phyloP scores from a whole-genome alignment of 2,113 vertebrate genomes.

The Emydura subglobosa region DNA sequence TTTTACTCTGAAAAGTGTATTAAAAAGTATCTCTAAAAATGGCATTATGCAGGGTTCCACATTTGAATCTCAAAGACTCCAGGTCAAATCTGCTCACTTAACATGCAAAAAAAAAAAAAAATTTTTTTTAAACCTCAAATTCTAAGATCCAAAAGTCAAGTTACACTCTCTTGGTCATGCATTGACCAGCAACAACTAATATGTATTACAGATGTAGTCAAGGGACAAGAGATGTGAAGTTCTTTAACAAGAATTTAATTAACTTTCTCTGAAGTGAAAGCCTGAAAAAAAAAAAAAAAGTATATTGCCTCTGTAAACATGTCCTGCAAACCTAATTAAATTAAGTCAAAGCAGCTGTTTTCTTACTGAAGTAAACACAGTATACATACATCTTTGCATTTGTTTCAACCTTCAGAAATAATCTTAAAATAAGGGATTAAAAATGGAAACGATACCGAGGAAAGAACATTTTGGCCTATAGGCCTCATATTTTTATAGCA shows the following conservation, averaged over 20 bases:
- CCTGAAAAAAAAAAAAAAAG: neutral
- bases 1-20: neutral
- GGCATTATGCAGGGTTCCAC: neutral
- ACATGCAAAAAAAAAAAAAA: neutral
- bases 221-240: fast-evolving
- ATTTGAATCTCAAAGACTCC: neutral
- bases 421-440: too few relatives aligned
- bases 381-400: neutral
- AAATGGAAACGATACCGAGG: too few relatives aligned
- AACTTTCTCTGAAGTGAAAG: neutral
- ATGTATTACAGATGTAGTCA: neutral
- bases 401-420: too few relatives aligned
- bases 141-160: too few relatives aligned
- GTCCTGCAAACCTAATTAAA: neutral
- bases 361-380: neutral
- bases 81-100: neutral
- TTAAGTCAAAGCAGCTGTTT: neutral
- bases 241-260: neutral
- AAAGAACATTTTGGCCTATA: too few relatives aligned
- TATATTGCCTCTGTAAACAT: neutral
- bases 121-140: neutral
- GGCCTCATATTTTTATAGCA: too few relatives aligned
- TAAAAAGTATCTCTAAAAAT: neutral
- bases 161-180: too few relatives aligned
- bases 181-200: neutral